A percentile compares a stretch with the other conserved stretches of the same genome.
These are phyloP conservation scores for Smittia aterrima DNA, from an alignment of 2,888 invertebrate genomes.

Conservation along the genomic window DNA sequence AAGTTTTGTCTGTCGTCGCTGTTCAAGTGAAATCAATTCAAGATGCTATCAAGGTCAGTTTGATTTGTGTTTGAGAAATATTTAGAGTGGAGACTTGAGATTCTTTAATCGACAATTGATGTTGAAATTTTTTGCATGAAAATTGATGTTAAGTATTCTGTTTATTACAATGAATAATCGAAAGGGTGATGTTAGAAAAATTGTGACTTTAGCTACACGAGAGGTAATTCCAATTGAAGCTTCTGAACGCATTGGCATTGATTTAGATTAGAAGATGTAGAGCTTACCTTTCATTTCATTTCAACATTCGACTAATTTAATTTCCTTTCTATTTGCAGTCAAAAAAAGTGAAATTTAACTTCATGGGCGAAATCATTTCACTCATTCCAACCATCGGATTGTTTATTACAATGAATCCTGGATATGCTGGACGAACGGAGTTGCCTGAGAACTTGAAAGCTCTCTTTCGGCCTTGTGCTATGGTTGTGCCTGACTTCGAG, in stretches of 20 bases:
- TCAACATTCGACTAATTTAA: neutral
- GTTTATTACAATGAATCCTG: slow-evolving; percentile 97
- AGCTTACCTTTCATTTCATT: neutral
- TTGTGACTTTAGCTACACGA: no score
- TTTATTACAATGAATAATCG: no score
- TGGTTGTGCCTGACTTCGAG: slow-evolving; percentile 96
- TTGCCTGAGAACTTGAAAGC: slow-evolving; percentile 79
- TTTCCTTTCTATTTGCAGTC: slow-evolving; percentile 52
- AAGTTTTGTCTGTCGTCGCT: slow-evolving; percentile 92
- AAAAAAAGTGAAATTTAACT: slow-evolving; percentile 75
- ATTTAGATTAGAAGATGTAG: no score
- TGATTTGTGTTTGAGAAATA: neutral
- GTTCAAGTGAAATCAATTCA: slow-evolving; percentile 85
- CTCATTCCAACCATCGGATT: slow-evolving; percentile 79
- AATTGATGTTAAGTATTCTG: no score
- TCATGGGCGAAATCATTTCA: slow-evolving; percentile 77
- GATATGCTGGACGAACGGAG: slow-evolving; percentile 89
- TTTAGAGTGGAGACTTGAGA: neutral
- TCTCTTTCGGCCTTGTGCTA: slow-evolving; percentile 84
- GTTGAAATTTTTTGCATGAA: no score
- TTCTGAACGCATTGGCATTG: no score
- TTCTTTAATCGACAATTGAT: no score
- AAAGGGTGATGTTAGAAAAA: no score
- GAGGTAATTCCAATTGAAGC: no score
- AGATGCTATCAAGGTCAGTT: slow-evolving; percentile 72